Base-by-base conservation (phyloP, 1,140 invertebrate genomes). In the Camponotus pennsylvanicus region DNA sequence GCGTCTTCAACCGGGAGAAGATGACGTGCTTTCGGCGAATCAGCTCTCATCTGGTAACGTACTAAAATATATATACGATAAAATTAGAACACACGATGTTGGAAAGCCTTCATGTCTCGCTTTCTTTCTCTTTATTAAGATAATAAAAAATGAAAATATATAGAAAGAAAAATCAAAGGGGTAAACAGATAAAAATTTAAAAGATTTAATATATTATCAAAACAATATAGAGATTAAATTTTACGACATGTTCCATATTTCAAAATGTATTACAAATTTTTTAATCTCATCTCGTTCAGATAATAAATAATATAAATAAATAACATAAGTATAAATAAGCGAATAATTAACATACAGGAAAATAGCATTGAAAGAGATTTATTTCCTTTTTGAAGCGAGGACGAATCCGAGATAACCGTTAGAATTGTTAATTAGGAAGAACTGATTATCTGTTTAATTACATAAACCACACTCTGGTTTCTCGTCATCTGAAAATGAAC, bases 21-120 rank as follows among this genome's bases (percentile, higher is more conserved):
- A 97, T 89, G 97, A 97, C 92, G 95, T 97, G 89, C 96, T 97
- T 45, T 96, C 97, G 69, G 96, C 96, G 79, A 97, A 97, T 93
- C 96, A 97, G 93, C 94, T 97, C 80, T 97, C 96, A 55, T 96
- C 96, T 92, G 96, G 97, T 97, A 95, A 96, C 95, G 95, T 92
- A 45, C 5, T n/a, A 7, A 13, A 59, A 63, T 6, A n/a, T 18
- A 11, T 5, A 40, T 18, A 6, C 4, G 18, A 21, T 59, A 59
- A 73, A 71, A 21, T 52, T 52, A 49, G n/a, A 5, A 49, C 42
- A 3, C 37, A 37, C n/a, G 15, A n/a, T 7, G 13, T 4, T 11
- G 6, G 45, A 63, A 77, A n/a, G 18, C 4, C 15, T 32, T 7
- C 52, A 27, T 27, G 49, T 52, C 49, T 52, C 15, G 49, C 13